phyloP scores from a whole-genome alignment of 1,140 invertebrate genomes.

The Limonius californicus region DNA sequence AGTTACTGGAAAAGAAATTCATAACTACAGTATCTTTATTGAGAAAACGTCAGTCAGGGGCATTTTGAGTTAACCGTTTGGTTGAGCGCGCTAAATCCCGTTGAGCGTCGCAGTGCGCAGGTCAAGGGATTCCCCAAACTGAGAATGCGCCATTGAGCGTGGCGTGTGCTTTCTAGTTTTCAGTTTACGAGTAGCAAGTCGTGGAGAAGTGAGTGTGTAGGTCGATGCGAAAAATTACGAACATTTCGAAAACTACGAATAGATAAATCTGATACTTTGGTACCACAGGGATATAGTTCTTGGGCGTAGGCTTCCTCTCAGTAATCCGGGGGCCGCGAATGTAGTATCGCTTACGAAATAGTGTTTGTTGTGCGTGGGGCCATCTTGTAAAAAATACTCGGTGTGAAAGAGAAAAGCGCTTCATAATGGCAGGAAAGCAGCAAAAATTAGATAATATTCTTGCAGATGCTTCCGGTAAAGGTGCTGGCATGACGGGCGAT shows the following conservation, averaged over 20 bases:
- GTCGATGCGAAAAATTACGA: conserved; percentile 14
- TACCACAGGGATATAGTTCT: no score
- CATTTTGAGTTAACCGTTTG: no score
- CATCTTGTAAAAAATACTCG: conserved; percentile 23
- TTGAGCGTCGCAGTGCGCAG: conserved; percentile 29
- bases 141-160: conserved; percentile 8
- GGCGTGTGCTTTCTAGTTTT: background rate
- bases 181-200: conserved; percentile 16
- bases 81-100: no score
- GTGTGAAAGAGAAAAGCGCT: background rate
- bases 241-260: conserved; percentile 15
- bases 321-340: conserved; percentile 3
- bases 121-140: conserved; percentile 38
- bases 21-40: no score
- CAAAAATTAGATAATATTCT: conserved; percentile 24
- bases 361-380: conserved; percentile 3
- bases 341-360: background rate
- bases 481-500: conserved; percentile 29
- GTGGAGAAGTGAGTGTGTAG: background rate
- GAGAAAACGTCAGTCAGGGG: no score
- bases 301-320: no score
- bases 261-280: no score
- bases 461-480: conserved; percentile 35
- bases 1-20: no score
- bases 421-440: conserved; percentile 25